These are phyloP conservation scores for Dipodomys ordii DNA, from an alignment of 2,113 vertebrate species.

Conservation along the genomic window DNA sequence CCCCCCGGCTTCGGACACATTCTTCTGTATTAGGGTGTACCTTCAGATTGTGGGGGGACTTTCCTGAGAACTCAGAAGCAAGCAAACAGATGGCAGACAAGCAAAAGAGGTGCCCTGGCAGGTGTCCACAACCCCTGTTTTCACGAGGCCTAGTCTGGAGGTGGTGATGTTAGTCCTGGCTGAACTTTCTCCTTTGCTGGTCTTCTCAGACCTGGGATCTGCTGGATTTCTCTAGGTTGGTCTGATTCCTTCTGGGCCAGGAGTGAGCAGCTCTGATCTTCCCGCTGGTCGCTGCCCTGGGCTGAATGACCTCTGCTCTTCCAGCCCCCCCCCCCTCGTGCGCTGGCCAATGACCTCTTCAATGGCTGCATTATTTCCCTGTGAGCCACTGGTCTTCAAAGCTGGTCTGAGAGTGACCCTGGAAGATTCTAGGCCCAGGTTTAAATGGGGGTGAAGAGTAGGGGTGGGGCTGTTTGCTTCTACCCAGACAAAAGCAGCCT, in stretches of 20 bases:
- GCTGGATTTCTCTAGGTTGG: neutral
- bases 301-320: slow-evolving; percentile 36
- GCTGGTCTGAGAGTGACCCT: neutral
- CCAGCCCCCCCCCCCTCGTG: neutral
- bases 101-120: too few species aligned
- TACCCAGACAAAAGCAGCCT: neutral
- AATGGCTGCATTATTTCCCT: slow-evolving; percentile 52
- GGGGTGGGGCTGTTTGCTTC: neutral
- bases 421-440: slow-evolving; percentile 13
- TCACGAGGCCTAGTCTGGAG: neutral
- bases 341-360: neutral
- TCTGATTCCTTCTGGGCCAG: neutral
- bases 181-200: too few species aligned
- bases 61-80: neutral
- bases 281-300: neutral
- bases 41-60: too few species aligned
- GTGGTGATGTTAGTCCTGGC: neutral
- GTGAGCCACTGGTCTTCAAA: neutral
- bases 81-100: neutral
- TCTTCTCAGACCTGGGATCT: too few species aligned
- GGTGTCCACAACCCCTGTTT: neutral
- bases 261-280: neutral
- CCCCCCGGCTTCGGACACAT: neutral
- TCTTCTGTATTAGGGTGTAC: neutral
- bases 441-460: neutral